phyloP scores from a whole-genome alignment of 2,888 invertebrate species.

The Nemoura dubitans region DNA sequence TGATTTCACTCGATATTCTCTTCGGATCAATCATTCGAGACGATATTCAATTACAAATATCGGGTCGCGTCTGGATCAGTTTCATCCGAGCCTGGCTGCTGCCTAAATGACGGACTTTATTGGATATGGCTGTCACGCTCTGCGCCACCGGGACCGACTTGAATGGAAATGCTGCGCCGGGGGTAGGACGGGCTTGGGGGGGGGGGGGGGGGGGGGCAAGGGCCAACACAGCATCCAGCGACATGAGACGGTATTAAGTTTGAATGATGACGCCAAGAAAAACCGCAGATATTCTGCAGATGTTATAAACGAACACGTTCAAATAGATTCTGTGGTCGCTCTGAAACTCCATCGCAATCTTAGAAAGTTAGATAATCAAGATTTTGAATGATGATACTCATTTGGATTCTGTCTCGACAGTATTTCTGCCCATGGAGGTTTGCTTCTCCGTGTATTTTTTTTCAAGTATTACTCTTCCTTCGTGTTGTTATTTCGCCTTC shows the following conservation, averaged over 20 bases:
- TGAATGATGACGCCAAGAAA: slow-evolving; percentile 9
- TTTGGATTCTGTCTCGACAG: neutral
- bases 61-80: neutral
- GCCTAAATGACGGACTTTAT: slow-evolving; percentile 2
- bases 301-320: slow-evolving; percentile 7
- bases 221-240: neutral
- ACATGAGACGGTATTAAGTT: neutral
- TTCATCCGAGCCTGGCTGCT: neutral
- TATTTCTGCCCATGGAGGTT: neutral
- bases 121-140: neutral
- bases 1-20: slow-evolving; percentile 3
- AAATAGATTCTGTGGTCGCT: slow-evolving; percentile 12
- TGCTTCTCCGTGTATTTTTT: neutral
- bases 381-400: slow-evolving; percentile 12
- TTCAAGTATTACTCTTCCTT: neutral
- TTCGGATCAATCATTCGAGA: neutral
- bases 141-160: neutral
- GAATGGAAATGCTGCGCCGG: neutral
- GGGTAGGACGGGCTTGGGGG: neutral
- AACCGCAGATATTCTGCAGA: slow-evolving; percentile 7
- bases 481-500: neutral
- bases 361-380: slow-evolving; percentile 7
- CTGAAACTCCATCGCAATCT: neutral
- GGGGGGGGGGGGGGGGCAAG: neutral
- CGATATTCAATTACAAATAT: slow-evolving; percentile 7